Base-by-base conservation (phyloP, 2,113 vertebrate genomes). In the Pterophyllum scalare region DNA sequence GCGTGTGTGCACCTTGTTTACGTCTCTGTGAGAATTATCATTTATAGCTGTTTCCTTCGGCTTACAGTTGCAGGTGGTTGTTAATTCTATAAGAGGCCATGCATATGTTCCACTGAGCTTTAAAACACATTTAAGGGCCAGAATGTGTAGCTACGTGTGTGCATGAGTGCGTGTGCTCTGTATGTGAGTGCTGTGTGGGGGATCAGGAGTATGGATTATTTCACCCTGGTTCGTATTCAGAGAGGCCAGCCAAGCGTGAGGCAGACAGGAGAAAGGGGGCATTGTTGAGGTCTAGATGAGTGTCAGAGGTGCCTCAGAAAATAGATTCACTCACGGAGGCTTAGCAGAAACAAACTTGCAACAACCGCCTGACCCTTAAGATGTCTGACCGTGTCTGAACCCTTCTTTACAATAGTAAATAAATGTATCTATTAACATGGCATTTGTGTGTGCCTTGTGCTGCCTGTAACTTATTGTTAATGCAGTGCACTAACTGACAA, bases 231-330 rank as follows among this genome's bases (percentile, higher is more conserved):
- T 79, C 54, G 81, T 77, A 94, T 96, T 94, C 90, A 95, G 90
- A 85, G 85, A 80, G 75, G 24, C 54, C 93, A 95, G 89, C 59
- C 75, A 80, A 87, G 92, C 40, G 13, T 84, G 89, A 94, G 89
- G 91, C 83, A 14, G 84, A 82, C 89, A 93, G 85, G 89, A 96
- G 85, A 94, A 95, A 92, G 82, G 91, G 38, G 85, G 46, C 94
- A 95, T 95, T 93, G 93, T 93, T 91, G 62, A 67, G 60, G 76
- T 87, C 84, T 84, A 90, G 86, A 80, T 54, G 83, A 83, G 82
- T 91, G 87, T 86, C 90, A 77, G 77, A 83, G 83, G 75, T 90
- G 61, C 79, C 59, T 80, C 72, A 31, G 38, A 90, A 91, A 94
- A 93, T 92, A 75, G 86, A 89, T 74, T 91, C 82, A 61, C 75